A percentile compares a stretch with the other conserved stretches of the same genome.
phyloP scores from a whole-genome alignment of 2,797 vertebrate species.

The Rousettus madagascariensis region DNA sequence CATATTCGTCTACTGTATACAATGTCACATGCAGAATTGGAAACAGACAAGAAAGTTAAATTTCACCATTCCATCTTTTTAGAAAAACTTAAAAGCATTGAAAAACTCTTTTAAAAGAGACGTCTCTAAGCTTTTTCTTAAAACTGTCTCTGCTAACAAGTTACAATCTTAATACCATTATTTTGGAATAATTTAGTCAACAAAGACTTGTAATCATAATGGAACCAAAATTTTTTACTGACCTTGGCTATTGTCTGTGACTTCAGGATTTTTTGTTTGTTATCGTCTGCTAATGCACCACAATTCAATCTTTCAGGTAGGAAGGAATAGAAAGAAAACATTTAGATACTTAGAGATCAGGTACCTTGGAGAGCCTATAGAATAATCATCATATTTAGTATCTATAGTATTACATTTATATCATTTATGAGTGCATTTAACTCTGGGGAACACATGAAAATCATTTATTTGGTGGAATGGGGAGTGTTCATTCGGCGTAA shows the following conservation, averaged over 20 bases:
- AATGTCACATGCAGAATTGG: neutral
- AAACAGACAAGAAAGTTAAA: neutral
- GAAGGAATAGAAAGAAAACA: neutral
- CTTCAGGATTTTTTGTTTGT: neutral
- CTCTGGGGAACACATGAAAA: neutral
- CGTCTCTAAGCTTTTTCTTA: neutral
- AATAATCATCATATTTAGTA: neutral
- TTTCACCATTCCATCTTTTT: slow-evolving; percentile 8
- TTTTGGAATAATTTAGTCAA: neutral
- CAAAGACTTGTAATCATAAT: neutral
- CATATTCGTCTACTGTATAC: neutral
- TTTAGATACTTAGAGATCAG: neutral
- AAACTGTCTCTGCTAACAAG: neutral
- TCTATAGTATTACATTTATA: neutral
- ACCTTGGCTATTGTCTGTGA: neutral
- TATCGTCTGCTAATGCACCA: neutral
- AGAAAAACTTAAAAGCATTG: neutral
- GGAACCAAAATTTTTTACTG: neutral
- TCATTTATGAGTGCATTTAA: neutral
- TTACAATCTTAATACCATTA: neutral
- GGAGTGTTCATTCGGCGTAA: neutral
- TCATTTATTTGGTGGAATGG: neutral
- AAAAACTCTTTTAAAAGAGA: neutral
- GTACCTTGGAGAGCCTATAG: neutral
- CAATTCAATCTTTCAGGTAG: neutral